Conservation (phyloP, 2,888 invertebrate genomes). For the Drosophila anomelani region DNA sequence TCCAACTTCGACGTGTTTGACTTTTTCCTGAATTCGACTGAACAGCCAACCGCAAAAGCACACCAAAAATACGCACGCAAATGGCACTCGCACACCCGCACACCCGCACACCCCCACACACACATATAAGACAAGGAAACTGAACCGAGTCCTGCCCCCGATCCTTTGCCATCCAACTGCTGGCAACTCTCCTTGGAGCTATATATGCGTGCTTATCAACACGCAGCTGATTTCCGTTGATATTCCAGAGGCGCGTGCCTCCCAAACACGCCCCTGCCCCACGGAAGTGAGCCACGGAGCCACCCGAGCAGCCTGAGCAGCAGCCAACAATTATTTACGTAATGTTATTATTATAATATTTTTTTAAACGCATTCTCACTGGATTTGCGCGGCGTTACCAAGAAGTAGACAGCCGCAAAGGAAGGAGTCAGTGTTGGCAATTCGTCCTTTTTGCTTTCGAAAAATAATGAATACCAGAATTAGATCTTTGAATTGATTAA, state of each 20-base stretch:
- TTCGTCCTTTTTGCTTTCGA: background rate
- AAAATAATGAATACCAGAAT: no score
- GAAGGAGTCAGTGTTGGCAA: constrained; percentile 17
- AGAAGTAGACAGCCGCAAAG: constrained; percentile 45
- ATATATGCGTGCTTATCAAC: constrained; percentile 75
- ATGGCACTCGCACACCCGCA: constrained; percentile 42
- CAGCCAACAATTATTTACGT: constrained; percentile 81
- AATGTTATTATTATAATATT: constrained; percentile 82
- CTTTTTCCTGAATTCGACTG: constrained; percentile 24
- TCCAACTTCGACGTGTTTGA: constrained; percentile 41
- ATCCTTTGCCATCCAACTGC: constrained; percentile 12
- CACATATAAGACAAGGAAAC: constrained; percentile 18
- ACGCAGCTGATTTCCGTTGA: constrained; percentile 82
- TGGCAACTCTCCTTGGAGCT: constrained; percentile 40
- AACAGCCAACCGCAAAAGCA: constrained; percentile 69
- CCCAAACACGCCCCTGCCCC: constrained; percentile 14
- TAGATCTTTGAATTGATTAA: no score
- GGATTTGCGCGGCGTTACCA: constrained; percentile 62
- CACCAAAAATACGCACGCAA: constrained; percentile 78
- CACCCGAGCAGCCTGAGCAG: constrained; percentile 38
- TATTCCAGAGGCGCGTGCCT: constrained; percentile 70
- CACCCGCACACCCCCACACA: background rate
- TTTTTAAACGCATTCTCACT: constrained; percentile 81
- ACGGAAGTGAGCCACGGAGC: constrained; percentile 6
- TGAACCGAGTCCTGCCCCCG: constrained; percentile 16